Evolutionary conservation across 2,888 invertebrate species (phyloP).

Genomic region (Zygothrica quintamaculata): DNA sequence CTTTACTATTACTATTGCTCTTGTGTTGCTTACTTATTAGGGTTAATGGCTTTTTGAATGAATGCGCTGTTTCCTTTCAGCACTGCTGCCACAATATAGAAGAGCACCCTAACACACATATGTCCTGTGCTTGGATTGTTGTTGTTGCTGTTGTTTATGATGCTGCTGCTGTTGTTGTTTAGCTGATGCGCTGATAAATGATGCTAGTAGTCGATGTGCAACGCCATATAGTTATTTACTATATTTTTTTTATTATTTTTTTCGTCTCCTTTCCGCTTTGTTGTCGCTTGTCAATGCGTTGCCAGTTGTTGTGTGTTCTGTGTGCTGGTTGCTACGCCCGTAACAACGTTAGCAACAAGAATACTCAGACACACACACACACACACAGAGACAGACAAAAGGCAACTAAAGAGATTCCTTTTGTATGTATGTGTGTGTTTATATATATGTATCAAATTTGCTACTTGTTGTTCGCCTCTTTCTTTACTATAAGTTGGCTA

Average conservation of each 20-base stretch:
- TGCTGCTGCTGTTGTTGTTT: conserved; percentile 14
- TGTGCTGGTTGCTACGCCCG: conserved; percentile 11
- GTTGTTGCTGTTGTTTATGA: conserved; percentile 24
- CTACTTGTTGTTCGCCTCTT: conserved; percentile 62
- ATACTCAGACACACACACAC: conserved; percentile 7
- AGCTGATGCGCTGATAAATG: conserved; percentile 75
- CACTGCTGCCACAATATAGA: conserved; percentile 51
- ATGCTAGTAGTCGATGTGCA: conserved; percentile 62
- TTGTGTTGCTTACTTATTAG: conserved; percentile 64
- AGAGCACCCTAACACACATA: conserved; percentile 52
- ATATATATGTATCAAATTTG: conserved; percentile 56
- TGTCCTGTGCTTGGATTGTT: conserved; percentile 31
- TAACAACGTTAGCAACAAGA: conserved; percentile 30
- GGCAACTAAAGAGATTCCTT: no score
- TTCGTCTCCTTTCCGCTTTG: conserved; percentile 37
- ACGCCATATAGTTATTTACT: conserved; percentile 24
- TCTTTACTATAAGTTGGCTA: conserved; percentile 52
- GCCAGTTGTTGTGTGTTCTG: conserved; percentile 21
- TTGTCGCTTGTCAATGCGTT: conserved; percentile 68
- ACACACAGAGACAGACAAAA: neutral
- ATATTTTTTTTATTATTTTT: neutral
- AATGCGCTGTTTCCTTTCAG: conserved; percentile 75
- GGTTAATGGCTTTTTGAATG: conserved; percentile 79
- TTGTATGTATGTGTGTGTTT: neutral
- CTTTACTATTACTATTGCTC: conserved; percentile 16